phyloP scores from a whole-genome alignment of 2,888 invertebrate species.

The Drosophila prolongata region DNA sequence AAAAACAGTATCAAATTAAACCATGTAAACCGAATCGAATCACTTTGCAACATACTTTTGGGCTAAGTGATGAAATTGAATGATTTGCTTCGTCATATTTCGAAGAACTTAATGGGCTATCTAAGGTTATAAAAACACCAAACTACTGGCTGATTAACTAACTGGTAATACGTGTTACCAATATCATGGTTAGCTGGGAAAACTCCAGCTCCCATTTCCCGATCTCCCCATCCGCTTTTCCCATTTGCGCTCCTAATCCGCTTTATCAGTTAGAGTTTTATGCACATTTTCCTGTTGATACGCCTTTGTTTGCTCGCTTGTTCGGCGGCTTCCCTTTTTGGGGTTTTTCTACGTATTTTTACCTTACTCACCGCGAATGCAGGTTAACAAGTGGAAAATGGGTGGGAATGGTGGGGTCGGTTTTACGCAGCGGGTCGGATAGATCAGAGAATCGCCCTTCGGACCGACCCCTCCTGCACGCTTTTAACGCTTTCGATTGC shows the following conservation, averaged over 20 bases:
- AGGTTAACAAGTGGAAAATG: constrained; percentile 13
- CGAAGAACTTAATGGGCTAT: constrained; percentile 51
- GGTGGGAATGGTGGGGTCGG: neutral
- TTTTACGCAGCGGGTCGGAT: neutral
- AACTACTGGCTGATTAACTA: constrained; percentile 62
- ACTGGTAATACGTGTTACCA: constrained; percentile 35
- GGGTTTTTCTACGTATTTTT: constrained; percentile 23
- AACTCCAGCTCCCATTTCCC: constrained; percentile 21
- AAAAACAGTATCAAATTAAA: too few species aligned
- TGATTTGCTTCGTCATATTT: constrained; percentile 30
- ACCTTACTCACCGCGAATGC: constrained; percentile 36
- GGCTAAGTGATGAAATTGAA: constrained; percentile 35
- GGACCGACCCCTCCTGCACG: constrained; percentile 42
- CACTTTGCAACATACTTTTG: constrained; percentile 20
- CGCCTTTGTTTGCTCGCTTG: constrained; percentile 49
- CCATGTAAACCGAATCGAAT: too few species aligned
- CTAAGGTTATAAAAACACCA: constrained; percentile 56
- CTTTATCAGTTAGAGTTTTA: constrained; percentile 69
- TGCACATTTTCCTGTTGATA: constrained; percentile 75
- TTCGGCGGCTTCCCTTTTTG: constrained; percentile 44
- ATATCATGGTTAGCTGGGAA: constrained; percentile 39
- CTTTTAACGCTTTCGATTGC: constrained; percentile 77
- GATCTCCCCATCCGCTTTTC: neutral
- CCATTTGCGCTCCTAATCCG: constrained; percentile 55
- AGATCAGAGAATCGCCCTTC: constrained; percentile 16